Base-by-base conservation (phyloP, 1,140 invertebrate genomes). In the Zaprionus kolodkinae region DNA sequence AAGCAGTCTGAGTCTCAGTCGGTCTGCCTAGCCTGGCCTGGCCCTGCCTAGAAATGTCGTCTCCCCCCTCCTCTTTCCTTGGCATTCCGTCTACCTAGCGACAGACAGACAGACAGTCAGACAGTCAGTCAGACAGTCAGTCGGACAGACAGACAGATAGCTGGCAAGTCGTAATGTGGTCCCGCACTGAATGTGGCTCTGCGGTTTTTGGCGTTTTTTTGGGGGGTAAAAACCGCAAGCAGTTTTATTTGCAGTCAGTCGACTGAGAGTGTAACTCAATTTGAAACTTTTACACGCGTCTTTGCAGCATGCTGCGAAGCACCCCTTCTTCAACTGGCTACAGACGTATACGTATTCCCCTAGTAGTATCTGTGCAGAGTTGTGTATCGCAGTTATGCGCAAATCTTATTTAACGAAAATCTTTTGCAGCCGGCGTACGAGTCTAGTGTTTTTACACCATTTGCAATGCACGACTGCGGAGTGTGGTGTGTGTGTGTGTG, bases 261-360 rank as follows among this genome's bases (percentile, higher is more conserved):
- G 63, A 75, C 66, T 74, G 74, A 55, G 72, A 60, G 54, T 59
- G 62, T 72, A 76, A 76, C 70, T 76, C 74, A 76, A 76, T 76
- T 76, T 73, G 74, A 67, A 76, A 76, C 74, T 76, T 76, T 61
- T 40, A 59, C 72, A 71, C 33, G 59, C 52, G 67, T 59, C 50
- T 54, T 40, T 60, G 35, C 25, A 54, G 64, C 48, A 45, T 7
- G 30, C 13, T 36, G 33, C 52, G 69, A 38, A 21, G 17, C 15
- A 45, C 50, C 38, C 62, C 52, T 12, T 56, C 15, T 40, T 33
- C 40, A 30, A 7, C 40, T 21, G 21, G 48, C 12, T 35, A 13
- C n/a, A 6, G 1, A 30, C 27, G 4, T 30, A 30, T 4, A 0
- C 30, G 21, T n/a, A 11, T n/a, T n/a, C n/a, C n/a, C n/a, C 36